Conservation (phyloP, 2,888 invertebrate species). For the Aspidiotus rigidus region DNA sequence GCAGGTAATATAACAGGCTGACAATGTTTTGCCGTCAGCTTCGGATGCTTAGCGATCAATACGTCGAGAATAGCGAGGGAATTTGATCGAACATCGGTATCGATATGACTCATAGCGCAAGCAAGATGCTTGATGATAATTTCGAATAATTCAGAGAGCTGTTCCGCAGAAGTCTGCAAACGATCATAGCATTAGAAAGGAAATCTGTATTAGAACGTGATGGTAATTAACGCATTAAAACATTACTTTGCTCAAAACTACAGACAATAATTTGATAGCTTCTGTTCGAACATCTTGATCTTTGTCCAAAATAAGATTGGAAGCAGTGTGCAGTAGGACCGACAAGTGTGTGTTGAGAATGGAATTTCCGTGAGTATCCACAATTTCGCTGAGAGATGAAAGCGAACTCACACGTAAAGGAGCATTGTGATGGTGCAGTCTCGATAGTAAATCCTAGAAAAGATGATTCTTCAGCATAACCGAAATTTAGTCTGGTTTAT, state of each 20-base stretch:
- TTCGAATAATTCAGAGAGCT: slow-evolving; percentile 63
- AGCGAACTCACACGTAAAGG: slow-evolving; percentile 57
- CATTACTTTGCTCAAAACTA: slow-evolving; percentile 41
- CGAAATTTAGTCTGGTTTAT: background rate
- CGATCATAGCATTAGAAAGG: slow-evolving; percentile 10
- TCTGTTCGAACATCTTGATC: slow-evolving; percentile 51
- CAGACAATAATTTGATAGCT: slow-evolving; percentile 46
- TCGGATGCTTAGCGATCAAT: slow-evolving; percentile 58
- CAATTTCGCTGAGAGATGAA: slow-evolving; percentile 48
- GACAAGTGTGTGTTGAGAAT: slow-evolving; percentile 53
- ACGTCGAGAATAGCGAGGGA: slow-evolving; percentile 69
- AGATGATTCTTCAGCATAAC: background rate
- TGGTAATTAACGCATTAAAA: background rate
- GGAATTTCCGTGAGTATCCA: slow-evolving; percentile 46
- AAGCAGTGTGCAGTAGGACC: slow-evolving; percentile 57
- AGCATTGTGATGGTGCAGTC: slow-evolving; percentile 66
- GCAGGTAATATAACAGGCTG: slow-evolving; percentile 55
- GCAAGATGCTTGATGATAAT: slow-evolving; percentile 67
- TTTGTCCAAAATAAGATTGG: slow-evolving; percentile 61
- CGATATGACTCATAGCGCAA: slow-evolving; percentile 85
- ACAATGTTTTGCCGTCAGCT: slow-evolving; percentile 56
- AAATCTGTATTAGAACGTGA: background rate
- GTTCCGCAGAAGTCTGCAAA: slow-evolving; percentile 45
- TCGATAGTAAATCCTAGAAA: slow-evolving; percentile 55
- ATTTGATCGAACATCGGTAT: slow-evolving; percentile 69